Evolutionary conservation across 2,797 vertebrate genomes (phyloP).

Genomic region (Muscicapa comitata): DNA sequence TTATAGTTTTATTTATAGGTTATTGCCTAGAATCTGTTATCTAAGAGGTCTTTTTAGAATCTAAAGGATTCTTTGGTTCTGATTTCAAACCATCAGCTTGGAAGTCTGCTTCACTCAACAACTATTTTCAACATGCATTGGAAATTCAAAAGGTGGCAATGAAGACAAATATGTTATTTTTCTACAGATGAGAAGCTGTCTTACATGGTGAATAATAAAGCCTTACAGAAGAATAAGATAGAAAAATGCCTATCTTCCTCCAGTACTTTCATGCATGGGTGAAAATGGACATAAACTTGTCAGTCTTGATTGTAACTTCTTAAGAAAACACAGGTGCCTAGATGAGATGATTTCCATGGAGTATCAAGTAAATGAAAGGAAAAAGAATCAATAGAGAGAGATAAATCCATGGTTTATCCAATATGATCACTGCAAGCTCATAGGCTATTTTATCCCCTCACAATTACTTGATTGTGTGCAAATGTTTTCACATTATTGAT

Average conservation of each 20-base stretch:
- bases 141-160: background rate
- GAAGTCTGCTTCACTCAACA: background rate
- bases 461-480: background rate
- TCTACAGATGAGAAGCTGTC: background rate
- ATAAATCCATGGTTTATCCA: background rate
- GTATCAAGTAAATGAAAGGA: background rate
- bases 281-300: background rate
- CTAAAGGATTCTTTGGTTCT: background rate
- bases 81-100: background rate
- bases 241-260: background rate
- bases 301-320: background rate
- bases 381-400: background rate
- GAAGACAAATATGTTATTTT: background rate
- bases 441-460: background rate
- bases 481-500: background rate
- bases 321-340: background rate
- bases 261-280: background rate
- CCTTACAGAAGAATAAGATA: background rate
- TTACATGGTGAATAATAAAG: background rate
- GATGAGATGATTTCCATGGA: background rate
- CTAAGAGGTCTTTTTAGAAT: background rate
- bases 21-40: background rate
- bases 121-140: background rate
- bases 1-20: no score
- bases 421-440: background rate